Conservation (phyloP, 2,797 vertebrate species). For the Chelidonichthys spinosus region DNA sequence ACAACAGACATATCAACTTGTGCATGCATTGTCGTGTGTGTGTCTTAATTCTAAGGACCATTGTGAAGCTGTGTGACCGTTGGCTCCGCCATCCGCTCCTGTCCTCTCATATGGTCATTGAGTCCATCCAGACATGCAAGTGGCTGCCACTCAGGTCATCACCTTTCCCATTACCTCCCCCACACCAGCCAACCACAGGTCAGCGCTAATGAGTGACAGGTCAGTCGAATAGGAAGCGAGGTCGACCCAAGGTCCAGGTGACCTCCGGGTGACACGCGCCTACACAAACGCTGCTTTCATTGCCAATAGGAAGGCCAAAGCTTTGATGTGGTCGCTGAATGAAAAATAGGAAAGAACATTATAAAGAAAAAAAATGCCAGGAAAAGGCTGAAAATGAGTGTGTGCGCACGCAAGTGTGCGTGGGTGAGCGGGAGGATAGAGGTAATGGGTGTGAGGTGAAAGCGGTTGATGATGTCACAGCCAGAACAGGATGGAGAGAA, state of each 20-base stretch:
- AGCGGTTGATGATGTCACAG: constrained; percentile 15
- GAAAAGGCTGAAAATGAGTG: not conserved
- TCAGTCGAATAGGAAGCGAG: constrained; percentile 40
- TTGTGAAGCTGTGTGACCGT: constrained; percentile 32
- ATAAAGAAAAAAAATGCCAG: constrained; percentile 2
- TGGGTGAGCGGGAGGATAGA: not conserved
- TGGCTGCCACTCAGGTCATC: constrained; percentile 49
- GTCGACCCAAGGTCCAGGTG: constrained; percentile 59
- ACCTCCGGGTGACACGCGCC: constrained; percentile 34
- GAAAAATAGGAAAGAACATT: constrained; percentile 11
- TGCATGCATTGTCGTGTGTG: not conserved
- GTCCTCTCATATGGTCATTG: constrained; percentile 42
- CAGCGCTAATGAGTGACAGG: constrained; percentile 76
- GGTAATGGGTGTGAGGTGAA: constrained; percentile 23
- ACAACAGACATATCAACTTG: not conserved
- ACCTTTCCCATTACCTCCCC: constrained; percentile 60
- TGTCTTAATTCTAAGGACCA: constrained; percentile 13
- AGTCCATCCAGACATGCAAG: constrained; percentile 53
- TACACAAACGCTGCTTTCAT: constrained; percentile 14
- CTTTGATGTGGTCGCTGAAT: constrained; percentile 52
- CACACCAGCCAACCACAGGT: constrained; percentile 54
- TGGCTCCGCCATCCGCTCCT: constrained; percentile 42
- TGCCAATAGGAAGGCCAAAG: constrained; percentile 18
- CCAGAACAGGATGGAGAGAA: not conserved
- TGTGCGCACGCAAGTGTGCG: not conserved